Percentiles rank a stretch among this genome's conserved stretches.
These are phyloP conservation scores for Apostichopus parvimensis DNA, from an alignment of 35 echinoderm and acorn worm species.

Conservation along the genomic window DNA sequence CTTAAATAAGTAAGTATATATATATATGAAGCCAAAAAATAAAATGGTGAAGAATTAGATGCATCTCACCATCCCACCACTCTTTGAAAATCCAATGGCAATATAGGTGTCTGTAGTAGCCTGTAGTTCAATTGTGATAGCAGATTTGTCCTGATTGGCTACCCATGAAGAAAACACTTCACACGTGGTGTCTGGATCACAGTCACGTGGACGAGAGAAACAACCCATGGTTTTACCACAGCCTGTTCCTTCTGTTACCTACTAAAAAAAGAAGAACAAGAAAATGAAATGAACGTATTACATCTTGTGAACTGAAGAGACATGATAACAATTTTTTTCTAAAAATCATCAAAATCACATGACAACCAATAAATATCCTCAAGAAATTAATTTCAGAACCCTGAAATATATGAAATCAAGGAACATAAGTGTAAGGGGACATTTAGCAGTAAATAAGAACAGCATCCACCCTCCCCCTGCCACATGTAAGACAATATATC, in stretches of 20 bases:
- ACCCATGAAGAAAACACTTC: conserved; percentile 39
- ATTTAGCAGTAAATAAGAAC: too few relatives aligned
- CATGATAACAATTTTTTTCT: too few relatives aligned
- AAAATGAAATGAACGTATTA: too few relatives aligned
- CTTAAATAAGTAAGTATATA: background rate
- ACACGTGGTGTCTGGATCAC: conserved; percentile 22
- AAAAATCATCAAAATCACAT: too few relatives aligned
- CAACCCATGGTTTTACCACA: conserved; percentile 36
- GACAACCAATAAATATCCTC: too few relatives aligned
- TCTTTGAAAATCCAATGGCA: conserved; percentile 47
- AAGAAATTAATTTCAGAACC: too few relatives aligned
- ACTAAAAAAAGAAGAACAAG: background rate
- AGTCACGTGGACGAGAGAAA: conserved; percentile 30
- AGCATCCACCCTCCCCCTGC: too few relatives aligned
- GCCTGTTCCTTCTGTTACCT: background rate
- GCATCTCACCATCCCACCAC: conserved; percentile 44
- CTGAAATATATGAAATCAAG: too few relatives aligned
- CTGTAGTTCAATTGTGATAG: conserved; percentile 14
- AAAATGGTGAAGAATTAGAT: background rate
- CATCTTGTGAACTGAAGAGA: too few relatives aligned
- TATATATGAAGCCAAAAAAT: background rate
- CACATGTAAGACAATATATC: too few relatives aligned
- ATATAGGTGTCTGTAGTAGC: conserved; percentile 24
- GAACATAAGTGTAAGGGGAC: too few relatives aligned
- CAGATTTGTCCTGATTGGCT: conserved; percentile 22